Conservation (phyloP, 2,113 vertebrate species). For the Dipodomys spectabilis region DNA sequence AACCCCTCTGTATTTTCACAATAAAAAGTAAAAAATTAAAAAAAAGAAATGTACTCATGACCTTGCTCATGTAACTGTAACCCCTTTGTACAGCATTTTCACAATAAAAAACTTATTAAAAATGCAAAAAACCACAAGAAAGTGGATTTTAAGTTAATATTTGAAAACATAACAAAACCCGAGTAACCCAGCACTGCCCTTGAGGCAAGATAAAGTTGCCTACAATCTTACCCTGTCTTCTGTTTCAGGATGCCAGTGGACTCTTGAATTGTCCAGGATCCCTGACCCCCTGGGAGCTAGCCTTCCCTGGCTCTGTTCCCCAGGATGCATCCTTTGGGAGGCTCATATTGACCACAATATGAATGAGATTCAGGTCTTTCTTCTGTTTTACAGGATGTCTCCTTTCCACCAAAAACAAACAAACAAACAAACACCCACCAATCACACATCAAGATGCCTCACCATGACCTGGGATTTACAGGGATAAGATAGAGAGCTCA, state of each 20-base stretch:
- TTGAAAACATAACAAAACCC: slow-evolving; percentile 19
- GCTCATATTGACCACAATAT: neutral
- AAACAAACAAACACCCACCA: too few relatives aligned
- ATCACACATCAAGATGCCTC: too few relatives aligned
- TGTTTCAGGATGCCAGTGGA: neutral
- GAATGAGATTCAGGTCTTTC: neutral
- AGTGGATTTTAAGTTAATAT: neutral
- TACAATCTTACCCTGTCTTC: neutral
- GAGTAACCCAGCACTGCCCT: neutral
- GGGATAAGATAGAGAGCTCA: neutral
- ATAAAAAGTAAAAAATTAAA: too few relatives aligned
- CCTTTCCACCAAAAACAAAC: too few relatives aligned
- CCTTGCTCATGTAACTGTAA: too few relatives aligned
- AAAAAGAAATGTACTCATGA: too few relatives aligned
- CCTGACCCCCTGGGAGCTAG: neutral
- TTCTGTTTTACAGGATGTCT: neutral
- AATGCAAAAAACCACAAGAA: neutral
- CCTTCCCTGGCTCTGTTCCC: neutral
- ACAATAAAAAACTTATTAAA: too few relatives aligned
- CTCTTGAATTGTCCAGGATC: neutral
- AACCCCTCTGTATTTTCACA: too few relatives aligned
- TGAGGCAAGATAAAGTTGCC: neutral
- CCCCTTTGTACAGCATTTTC: too few relatives aligned
- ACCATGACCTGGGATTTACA: too few relatives aligned
- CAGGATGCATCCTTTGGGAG: neutral